Percentiles rank a stretch among this genome's conserved stretches.
These are phyloP conservation scores for Pygoscelis antarcticus DNA, from an alignment of 2,113 vertebrate species.

Conservation along the genomic window DNA sequence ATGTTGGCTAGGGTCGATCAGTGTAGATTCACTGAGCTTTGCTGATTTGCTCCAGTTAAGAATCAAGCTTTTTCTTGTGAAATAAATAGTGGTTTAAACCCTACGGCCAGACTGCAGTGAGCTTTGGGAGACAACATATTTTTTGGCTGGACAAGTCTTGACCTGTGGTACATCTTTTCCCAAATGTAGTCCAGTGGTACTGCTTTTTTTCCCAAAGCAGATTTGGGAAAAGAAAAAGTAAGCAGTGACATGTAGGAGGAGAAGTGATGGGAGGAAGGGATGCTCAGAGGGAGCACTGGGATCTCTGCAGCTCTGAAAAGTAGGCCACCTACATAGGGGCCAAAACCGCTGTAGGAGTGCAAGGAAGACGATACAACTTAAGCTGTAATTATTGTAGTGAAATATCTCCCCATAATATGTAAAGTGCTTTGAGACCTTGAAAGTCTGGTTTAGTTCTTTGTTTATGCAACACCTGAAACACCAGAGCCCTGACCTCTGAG, in stretches of 20 bases:
- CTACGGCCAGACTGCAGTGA: not conserved
- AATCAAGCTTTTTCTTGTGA: not conserved
- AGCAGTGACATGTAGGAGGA: not conserved
- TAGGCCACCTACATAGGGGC: conserved; percentile 17
- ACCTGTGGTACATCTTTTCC: not conserved
- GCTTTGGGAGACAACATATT: not conserved
- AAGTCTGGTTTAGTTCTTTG: conserved; percentile 12
- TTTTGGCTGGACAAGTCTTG: not conserved
- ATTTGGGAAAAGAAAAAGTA: not conserved
- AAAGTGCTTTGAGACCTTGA: not conserved
- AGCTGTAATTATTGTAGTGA: not conserved
- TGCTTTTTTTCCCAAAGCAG: not conserved
- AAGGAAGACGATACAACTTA: not conserved
- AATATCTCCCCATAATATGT: not conserved
- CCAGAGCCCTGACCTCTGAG: not conserved
- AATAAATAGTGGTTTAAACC: not conserved
- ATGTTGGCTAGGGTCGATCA: not conserved
- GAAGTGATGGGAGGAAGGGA: not conserved
- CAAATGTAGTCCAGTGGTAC: not conserved
- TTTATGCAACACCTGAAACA: conserved; percentile 1
- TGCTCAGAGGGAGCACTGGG: not conserved
- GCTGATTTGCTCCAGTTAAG: not conserved
- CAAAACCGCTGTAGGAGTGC: not conserved
- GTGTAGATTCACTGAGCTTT: not conserved
- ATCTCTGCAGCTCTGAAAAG: not conserved